Base-by-base conservation (phyloP, 64 coral and sea anemone genomes). In the Stichodactyla helianthus region DNA sequence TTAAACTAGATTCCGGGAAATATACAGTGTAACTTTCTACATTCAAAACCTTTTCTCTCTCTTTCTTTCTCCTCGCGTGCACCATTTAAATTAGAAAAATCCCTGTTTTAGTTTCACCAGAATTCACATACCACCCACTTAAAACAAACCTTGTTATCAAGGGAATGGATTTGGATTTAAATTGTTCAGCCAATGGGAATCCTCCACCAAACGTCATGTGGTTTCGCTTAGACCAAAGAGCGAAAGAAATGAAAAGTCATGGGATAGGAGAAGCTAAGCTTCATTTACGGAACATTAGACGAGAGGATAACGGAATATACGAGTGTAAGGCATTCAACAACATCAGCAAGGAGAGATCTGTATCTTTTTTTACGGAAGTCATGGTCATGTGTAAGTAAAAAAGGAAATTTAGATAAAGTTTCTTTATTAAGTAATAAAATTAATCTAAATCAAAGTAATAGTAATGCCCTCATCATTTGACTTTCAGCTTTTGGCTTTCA, bases 81-180 rank as follows among this genome's bases (percentile, higher is more conserved):
- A 35, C 12, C 10, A 28, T 27, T 74, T 11, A 74, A 27, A 74
- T 74, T 74, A 13, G 0, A 1, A 44, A 2, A 44, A 44, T 2
- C 1, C 2, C 35, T 31, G 11, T 74, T 74, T 74, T 23, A 74
- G 25, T 74, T 74, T 74, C 68, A 74, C 20, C 68, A 74, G 23
- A 74, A 8, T 74, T 74, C 27, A 27, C 25, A 74, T 27, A 28
- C 25, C 25, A 13, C 11, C 68, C 68, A 8, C 68, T 23, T 31
- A 74, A 74, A 31, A 31, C 25, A 13, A 74, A 74, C 9, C 10
- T 74, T 74, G 68, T 74, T 74, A 74, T 74, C 4, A 23, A 74
- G 12, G 68, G 68, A n/a, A 74, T 74, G 68, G n/a, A 31, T 74
- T 26, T 74, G 68, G 68, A 31, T 11, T 74, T 74, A 74, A 74